Evolutionary conservation across 2,797 vertebrate species (phyloP).

Genomic region (Melanogrammus aeglefinus): DNA sequence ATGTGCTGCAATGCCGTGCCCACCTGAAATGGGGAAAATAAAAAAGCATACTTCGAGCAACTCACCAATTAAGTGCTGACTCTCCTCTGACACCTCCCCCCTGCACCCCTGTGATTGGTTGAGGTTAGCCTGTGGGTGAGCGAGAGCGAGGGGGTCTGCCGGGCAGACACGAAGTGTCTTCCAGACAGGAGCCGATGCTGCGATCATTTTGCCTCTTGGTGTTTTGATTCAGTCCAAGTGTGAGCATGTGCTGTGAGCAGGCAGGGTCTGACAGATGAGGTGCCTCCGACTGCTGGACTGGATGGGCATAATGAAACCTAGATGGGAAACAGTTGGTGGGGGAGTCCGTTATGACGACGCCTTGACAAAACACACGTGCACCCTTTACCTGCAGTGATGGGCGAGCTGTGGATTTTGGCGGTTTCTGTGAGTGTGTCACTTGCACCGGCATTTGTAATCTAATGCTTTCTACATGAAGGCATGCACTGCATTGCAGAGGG

Average conservation of each 20-base stretch:
- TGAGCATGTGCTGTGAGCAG: slow-evolving; percentile 66
- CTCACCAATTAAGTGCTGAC: slow-evolving; percentile 86
- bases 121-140: slow-evolving; percentile 86
- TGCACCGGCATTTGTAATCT: background rate
- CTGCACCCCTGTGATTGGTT: slow-evolving; percentile 84
- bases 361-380: slow-evolving; percentile 8
- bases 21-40: slow-evolving; percentile 85
- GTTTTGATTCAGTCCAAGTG: slow-evolving; percentile 76
- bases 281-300: slow-evolving; percentile 80
- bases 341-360: slow-evolving; percentile 21
- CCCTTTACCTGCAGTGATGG: background rate
- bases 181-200: slow-evolving; percentile 80
- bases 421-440: background rate
- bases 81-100: slow-evolving; percentile 85
- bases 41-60: slow-evolving; percentile 80
- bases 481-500: background rate
- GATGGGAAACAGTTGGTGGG: slow-evolving; percentile 45
- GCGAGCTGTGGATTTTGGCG: background rate
- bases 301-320: slow-evolving; percentile 81
- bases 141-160: slow-evolving; percentile 84
- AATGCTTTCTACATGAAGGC: background rate
- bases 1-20: slow-evolving; percentile 83
- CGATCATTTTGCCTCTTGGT: slow-evolving; percentile 76
- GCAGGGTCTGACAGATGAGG: slow-evolving; percentile 76
- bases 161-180: slow-evolving; percentile 80